phyloP scores from a whole-genome alignment of 2,797 vertebrate genomes.

The Poeciliopsis presidionis region DNA sequence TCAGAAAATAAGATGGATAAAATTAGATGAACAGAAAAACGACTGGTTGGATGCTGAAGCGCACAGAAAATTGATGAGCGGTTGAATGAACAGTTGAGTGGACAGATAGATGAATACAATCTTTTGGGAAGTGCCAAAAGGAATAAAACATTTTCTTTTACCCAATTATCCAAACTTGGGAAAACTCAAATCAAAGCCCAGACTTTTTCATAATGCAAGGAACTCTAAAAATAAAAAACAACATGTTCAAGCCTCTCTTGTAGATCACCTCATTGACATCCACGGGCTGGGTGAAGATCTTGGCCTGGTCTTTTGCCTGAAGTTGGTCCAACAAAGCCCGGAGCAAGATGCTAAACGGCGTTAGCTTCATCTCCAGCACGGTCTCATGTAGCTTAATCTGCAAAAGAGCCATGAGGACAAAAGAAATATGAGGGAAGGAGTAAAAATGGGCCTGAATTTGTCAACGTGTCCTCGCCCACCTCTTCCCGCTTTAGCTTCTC shows the following conservation, averaged over 20 bases:
- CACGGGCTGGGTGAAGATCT: conserved; percentile 94
- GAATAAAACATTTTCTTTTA: background rate
- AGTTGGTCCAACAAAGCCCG: conserved; percentile 91
- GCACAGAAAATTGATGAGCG: background rate
- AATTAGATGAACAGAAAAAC: background rate
- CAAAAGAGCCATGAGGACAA: conserved; percentile 13
- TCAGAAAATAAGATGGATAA: background rate
- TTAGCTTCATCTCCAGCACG: conserved; percentile 91
- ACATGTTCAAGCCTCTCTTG: background rate
- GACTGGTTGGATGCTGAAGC: background rate
- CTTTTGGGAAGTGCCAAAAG: background rate
- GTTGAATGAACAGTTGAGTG: background rate
- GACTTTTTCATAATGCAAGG: background rate
- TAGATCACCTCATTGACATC: conserved; percentile 89
- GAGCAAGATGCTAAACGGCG: conserved; percentile 91
- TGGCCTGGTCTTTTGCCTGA: conserved; percentile 92
- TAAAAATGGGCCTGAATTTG: background rate
- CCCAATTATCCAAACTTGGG: background rate
- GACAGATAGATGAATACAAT: background rate
- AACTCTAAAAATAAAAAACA: background rate
- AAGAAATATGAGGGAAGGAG: background rate
- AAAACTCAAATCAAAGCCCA: background rate
- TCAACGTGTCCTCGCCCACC: conserved; percentile 73
- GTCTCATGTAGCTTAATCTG: conserved; percentile 94
- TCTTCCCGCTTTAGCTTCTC: conserved; percentile 98